Evolutionary conservation across 2,113 vertebrate genomes (phyloP).

Genomic region (Ctenodactylus gundi): DNA sequence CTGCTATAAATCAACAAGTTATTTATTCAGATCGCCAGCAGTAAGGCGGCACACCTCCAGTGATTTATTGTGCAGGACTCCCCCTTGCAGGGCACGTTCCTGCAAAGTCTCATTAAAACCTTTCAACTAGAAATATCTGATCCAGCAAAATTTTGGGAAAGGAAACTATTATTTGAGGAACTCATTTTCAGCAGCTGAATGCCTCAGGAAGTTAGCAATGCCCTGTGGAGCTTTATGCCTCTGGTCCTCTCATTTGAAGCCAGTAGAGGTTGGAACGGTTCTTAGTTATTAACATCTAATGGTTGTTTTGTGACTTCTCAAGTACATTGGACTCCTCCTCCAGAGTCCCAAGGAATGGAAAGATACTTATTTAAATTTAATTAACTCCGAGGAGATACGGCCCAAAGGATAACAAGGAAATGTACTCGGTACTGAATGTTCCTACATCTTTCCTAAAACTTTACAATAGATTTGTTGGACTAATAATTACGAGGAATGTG

Average conservation of each 20-base stretch:
- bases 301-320: conserved; percentile 57
- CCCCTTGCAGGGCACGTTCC: conserved; percentile 35
- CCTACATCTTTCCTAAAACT: conserved; percentile 32
- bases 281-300: conserved; percentile 65
- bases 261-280: conserved; percentile 48
- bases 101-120: conserved; percentile 63
- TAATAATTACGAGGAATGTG: conserved; percentile 18
- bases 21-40: conserved; percentile 39
- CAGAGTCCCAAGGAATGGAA: conserved; percentile 65
- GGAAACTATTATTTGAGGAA: conserved; percentile 73
- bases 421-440: conserved; percentile 46
- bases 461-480: conserved; percentile 54
- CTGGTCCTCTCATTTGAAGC: conserved; percentile 62
- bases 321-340: conserved; percentile 58
- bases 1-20: conserved; percentile 50
- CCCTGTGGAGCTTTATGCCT: conserved; percentile 48
- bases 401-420: conserved; percentile 60
- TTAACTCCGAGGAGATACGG: conserved; percentile 67
- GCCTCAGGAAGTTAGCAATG: conserved; percentile 56
- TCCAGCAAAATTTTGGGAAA: conserved; percentile 65
- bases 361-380: conserved; percentile 75
- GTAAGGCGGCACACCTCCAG: conserved; percentile 57
- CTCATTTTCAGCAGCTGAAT: conserved; percentile 57
- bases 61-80: conserved; percentile 60
- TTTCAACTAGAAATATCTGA: conserved; percentile 60